phyloP scores from a whole-genome alignment of 2,113 vertebrate genomes.

The Dendrocopos noguchii region DNA sequence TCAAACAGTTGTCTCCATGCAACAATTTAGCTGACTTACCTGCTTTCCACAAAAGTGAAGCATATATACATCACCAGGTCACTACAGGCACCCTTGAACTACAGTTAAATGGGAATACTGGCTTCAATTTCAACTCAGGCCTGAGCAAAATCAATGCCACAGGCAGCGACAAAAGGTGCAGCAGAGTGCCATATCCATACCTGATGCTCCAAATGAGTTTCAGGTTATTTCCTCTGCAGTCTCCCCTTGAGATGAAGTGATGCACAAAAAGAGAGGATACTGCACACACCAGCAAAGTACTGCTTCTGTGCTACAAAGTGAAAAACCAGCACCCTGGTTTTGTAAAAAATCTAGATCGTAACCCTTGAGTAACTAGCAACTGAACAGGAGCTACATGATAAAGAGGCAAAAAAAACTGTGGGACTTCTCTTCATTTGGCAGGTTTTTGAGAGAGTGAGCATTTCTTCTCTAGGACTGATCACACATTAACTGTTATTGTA shows the following conservation, averaged over 20 bases:
- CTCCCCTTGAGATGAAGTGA: not conserved
- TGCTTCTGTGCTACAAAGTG: not conserved
- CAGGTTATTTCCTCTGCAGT: not conserved
- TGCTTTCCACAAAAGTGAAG: not conserved
- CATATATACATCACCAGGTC: not conserved
- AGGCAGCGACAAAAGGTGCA: not conserved
- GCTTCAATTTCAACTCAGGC: not conserved
- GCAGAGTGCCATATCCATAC: not conserved
- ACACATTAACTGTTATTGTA: not conserved
- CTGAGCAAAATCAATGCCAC: not conserved
- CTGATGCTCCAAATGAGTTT: not conserved
- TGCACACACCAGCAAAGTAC: not conserved
- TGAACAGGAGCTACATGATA: not conserved
- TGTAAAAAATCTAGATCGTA: not conserved
- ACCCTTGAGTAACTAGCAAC: not conserved
- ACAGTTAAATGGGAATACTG: not conserved
- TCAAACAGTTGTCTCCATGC: not conserved
- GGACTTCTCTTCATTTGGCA: not conserved
- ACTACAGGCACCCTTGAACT: not conserved
- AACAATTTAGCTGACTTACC: not conserved
- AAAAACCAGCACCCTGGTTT: not conserved
- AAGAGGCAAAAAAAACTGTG: not conserved
- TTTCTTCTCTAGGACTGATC: not conserved
- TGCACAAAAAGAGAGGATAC: rapidly evolving
- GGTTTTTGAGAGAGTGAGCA: not conserved